Conservation (phyloP, 2,888 invertebrate species). For the Andrena chrysosceles region DNA sequence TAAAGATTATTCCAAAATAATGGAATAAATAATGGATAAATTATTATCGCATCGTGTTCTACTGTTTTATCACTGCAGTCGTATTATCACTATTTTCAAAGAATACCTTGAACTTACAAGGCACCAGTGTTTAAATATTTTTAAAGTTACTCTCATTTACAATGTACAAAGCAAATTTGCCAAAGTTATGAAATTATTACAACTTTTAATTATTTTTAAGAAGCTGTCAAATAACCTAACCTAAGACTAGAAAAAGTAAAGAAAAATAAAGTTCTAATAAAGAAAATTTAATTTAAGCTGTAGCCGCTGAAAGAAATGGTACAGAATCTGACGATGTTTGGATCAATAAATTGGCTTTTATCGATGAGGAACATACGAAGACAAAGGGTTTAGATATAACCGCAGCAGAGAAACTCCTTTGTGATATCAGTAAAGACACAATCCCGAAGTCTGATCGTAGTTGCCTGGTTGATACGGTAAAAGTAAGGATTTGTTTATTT, state of each 20-base stretch:
- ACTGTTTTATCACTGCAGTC: no score
- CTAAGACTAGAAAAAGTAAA: neutral
- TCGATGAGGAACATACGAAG: neutral
- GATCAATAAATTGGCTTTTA: neutral
- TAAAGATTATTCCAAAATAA: no score
- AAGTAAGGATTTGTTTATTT: neutral
- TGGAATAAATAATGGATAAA: no score
- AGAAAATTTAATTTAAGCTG: neutral
- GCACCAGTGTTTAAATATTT: no score
- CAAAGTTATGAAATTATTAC: neutral
- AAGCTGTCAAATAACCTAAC: no score
- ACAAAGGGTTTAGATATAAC: neutral
- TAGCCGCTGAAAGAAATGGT: neutral
- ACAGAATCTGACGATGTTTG: neutral
- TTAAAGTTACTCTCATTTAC: no score
- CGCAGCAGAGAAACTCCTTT: neutral
- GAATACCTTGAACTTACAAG: no score
- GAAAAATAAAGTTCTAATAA: neutral
- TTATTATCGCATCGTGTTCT: no score
- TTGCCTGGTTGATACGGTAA: neutral
- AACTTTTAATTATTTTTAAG: neutral
- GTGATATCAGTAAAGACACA: neutral
- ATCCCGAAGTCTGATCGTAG: neutral
- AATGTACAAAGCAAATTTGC: no score
- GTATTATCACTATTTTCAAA: no score